A percentile compares a stretch with the other conserved stretches of the same genome.
phyloP scores from a whole-genome alignment of 2,888 invertebrate species.

The Allacma fusca region DNA sequence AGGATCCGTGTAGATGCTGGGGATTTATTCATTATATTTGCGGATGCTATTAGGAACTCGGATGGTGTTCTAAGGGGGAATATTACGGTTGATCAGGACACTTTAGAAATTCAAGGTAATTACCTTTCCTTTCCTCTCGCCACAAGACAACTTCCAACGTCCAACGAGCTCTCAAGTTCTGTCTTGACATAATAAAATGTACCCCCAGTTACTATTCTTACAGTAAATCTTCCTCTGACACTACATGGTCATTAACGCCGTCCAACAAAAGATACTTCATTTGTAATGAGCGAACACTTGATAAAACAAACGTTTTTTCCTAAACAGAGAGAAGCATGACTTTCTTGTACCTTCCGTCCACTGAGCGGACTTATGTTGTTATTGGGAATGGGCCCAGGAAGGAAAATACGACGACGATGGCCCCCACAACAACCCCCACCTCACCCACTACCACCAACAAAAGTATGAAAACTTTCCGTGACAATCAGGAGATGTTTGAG shows the following conservation, averaged over 20 bases:
- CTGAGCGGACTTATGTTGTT: constrained; percentile 57
- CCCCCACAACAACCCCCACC: background rate
- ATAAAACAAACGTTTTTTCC: too few species aligned
- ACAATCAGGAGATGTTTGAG: constrained; percentile 35
- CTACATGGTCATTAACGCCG: too few species aligned
- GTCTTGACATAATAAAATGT: too few species aligned
- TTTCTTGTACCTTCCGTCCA: constrained; percentile 60
- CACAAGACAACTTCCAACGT: too few species aligned
- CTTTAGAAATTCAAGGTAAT: constrained; percentile 61
- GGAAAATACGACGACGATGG: background rate
- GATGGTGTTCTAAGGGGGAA: constrained; percentile 56
- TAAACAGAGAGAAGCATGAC: constrained; percentile 60
- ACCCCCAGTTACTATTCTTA: too few species aligned
- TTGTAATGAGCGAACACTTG: too few species aligned
- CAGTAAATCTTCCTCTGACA: too few species aligned
- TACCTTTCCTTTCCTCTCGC: too few species aligned
- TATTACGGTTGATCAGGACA: constrained; percentile 57
- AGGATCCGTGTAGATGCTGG: constrained; percentile 64
- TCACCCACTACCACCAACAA: constrained; percentile 40
- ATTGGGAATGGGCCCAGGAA: constrained; percentile 41
- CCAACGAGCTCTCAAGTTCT: too few species aligned
- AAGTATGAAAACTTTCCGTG: constrained; percentile 31
- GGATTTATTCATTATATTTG: constrained; percentile 72
- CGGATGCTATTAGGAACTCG: constrained; percentile 65
- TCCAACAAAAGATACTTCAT: too few species aligned